A percentile compares a stretch with the other conserved stretches of the same genome.
phyloP scores from a whole-genome alignment of 2,797 vertebrate genomes.

The Sebastes elongatus region DNA sequence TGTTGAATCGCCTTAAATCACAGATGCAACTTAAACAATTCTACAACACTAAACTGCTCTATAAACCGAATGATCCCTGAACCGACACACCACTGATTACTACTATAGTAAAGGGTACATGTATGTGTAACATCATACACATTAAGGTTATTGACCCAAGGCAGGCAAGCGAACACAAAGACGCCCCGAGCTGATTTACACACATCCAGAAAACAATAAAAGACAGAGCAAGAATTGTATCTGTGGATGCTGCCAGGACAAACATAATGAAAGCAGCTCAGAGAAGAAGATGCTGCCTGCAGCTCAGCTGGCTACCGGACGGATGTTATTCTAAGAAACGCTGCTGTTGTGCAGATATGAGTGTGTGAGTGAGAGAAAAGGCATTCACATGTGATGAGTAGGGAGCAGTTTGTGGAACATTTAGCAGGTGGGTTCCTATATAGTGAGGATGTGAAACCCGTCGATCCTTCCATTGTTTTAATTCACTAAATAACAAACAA shows the following conservation, averaged over 20 bases:
- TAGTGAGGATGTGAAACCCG: neutral
- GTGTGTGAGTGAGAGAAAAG: neutral
- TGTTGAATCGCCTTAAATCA: neutral
- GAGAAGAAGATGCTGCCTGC: constrained; percentile 15
- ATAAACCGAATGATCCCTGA: too few relatives aligned
- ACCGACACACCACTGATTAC: too few relatives aligned
- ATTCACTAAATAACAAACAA: constrained; percentile 8
- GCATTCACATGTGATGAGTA: neutral
- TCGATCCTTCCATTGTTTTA: neutral
- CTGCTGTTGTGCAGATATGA: constrained; percentile 12
- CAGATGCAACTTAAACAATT: neutral
- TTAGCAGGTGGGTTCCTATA: constrained; percentile 5
- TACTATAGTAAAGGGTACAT: neutral
- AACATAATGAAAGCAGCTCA: constrained; percentile 31
- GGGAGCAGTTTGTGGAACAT: constrained; percentile 2
- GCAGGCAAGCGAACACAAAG: neutral
- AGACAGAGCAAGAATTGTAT: constrained; percentile 20
- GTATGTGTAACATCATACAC: neutral
- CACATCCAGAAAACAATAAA: constrained; percentile 30
- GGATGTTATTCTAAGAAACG: constrained; percentile 42
- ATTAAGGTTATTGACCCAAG: neutral
- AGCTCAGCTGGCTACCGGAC: constrained; percentile 36
- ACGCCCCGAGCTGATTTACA: constrained; percentile 1
- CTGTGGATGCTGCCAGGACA: constrained; percentile 43
- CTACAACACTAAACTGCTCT: neutral